Conservation (phyloP, 2,888 invertebrate species). For the Leuctra nigra region DNA sequence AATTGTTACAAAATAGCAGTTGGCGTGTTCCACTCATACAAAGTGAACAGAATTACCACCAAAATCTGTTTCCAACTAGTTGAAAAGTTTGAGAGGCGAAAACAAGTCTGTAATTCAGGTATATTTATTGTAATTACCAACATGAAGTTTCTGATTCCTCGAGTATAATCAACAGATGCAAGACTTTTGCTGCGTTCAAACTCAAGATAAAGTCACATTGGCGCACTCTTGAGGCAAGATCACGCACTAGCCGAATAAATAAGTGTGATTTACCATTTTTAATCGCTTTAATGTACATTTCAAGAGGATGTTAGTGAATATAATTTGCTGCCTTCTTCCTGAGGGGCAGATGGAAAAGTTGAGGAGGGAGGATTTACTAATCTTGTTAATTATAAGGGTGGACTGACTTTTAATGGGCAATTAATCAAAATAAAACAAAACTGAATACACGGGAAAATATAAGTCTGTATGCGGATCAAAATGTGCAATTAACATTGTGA, state of each 20-base stretch:
- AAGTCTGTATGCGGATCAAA: no score
- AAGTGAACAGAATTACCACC: no score
- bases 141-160: not conserved
- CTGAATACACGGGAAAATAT: not conserved
- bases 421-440: conserved; percentile 1
- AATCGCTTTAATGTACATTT: conserved; percentile 1
- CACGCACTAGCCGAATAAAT: conserved; percentile 14
- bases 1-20: no score
- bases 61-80: no score
- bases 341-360: not conserved
- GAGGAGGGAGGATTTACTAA: conserved; percentile 1
- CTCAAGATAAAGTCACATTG: conserved; percentile 16
- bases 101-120: no score
- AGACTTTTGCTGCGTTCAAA: conserved; percentile 10
- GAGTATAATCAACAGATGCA: conserved; percentile 12
- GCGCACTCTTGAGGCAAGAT: not conserved
- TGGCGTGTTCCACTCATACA: not conserved
- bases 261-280: conserved; percentile 7
- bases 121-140: no score
- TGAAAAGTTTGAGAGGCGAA: no score
- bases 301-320: conserved; percentile 1
- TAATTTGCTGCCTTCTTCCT: not conserved
- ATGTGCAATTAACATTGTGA: no score
- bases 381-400: conserved; percentile 8
- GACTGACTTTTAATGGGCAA: conserved; percentile 4